phyloP scores from a whole-genome alignment of 2,797 vertebrate species.

The Esox lucius region DNA sequence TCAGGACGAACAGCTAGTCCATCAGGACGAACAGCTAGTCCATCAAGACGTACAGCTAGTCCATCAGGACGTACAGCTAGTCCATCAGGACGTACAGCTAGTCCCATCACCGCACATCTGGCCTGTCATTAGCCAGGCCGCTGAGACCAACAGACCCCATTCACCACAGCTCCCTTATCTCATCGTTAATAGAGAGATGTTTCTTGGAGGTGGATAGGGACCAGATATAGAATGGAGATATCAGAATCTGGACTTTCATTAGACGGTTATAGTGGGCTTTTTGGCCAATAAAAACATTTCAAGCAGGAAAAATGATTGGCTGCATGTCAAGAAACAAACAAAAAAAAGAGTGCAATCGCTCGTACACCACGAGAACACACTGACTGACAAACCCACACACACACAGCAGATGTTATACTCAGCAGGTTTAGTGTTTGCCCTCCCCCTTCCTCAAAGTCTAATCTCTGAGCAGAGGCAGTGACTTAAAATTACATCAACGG shows the following conservation, averaged over 20 bases:
- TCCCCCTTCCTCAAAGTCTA: neutral
- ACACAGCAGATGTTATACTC: slow-evolving; percentile 20
- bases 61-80: no score
- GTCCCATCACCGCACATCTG: neutral
- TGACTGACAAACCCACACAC: neutral
- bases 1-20: no score
- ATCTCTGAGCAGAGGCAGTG: neutral
- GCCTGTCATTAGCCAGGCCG: neutral
- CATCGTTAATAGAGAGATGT: neutral
- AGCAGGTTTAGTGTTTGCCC: slow-evolving; percentile 8
- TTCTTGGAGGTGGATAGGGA: neutral
- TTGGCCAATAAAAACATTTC: no score
- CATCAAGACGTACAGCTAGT: no score
- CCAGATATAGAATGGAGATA: no score
- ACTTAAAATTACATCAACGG: slow-evolving; percentile 4
- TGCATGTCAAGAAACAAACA: no score
- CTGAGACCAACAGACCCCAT: neutral
- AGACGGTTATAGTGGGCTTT: no score
- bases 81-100: no score
- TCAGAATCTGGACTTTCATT: no score
- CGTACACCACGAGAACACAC: neutral
- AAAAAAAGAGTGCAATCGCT: no score
- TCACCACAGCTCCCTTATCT: neutral
- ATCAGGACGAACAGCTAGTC: no score
- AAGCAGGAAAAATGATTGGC: no score